phyloP scores from a whole-genome alignment of 2,797 vertebrate species.

The Oreonectes daqikongensis region DNA sequence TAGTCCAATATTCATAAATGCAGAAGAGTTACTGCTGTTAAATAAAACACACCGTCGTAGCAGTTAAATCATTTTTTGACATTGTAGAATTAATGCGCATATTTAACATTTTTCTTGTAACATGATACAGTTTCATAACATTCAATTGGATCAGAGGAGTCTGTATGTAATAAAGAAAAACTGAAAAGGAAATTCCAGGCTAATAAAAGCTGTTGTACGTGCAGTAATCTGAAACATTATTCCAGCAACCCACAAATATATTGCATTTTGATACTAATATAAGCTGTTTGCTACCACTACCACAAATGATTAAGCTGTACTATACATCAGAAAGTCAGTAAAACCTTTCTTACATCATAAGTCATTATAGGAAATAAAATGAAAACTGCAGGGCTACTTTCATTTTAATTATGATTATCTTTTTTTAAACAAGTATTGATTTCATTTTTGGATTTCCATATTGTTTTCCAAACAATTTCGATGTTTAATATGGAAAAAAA shows the following conservation, averaged over 20 bases:
- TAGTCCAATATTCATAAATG: slow-evolving; percentile 3
- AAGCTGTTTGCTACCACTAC: background rate
- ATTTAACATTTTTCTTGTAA: background rate
- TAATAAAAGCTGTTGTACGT: background rate
- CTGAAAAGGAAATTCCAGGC: background rate
- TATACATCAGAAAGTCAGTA: background rate
- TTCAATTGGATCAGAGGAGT: background rate
- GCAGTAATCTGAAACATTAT: background rate
- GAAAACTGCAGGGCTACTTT: background rate
- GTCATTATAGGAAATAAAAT: background rate
- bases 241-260: background rate
- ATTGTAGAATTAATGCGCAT: background rate
- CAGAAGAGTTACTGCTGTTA: background rate
- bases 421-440: background rate
- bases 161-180: background rate
- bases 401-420: background rate
- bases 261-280: background rate
- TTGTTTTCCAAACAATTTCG: no score
- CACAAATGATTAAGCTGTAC: background rate
- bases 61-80: background rate
- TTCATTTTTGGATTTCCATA: background rate
- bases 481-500: background rate
- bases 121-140: background rate
- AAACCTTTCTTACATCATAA: background rate
- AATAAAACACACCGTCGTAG: background rate